These are phyloP conservation scores for Oncopeltus fasciatus DNA, from an alignment of 1,140 invertebrate species.

Conservation along the genomic window DNA sequence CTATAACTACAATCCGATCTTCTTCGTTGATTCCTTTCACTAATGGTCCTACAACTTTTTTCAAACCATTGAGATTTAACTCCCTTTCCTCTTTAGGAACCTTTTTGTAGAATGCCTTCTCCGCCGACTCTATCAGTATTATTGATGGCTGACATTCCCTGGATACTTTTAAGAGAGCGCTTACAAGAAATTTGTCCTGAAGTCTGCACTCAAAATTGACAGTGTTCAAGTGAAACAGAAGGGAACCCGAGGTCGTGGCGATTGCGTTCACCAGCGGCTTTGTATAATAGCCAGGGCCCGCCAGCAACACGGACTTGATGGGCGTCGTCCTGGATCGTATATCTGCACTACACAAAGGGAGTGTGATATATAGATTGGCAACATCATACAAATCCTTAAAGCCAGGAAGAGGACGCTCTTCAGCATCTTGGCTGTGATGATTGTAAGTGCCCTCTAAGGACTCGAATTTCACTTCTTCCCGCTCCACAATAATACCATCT, in stretches of 20 bases:
- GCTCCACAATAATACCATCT: not conserved
- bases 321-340: conserved; percentile 38
- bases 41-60: conserved; percentile 41
- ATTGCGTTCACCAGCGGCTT: conserved; percentile 41
- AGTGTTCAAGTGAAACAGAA: conserved; percentile 46
- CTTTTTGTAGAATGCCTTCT: conserved; percentile 48
- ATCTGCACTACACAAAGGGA: conserved; percentile 42
- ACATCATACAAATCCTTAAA: conserved; percentile 23
- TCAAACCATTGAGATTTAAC: conserved; percentile 37
- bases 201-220: conserved; percentile 36
- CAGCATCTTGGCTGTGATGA: not conserved
- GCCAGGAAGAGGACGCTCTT: not conserved
- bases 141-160: conserved; percentile 40
- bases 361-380: conserved; percentile 45
- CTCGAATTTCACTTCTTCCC: not conserved
- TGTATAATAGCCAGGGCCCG: conserved; percentile 41
- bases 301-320: conserved; percentile 42
- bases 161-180: conserved; percentile 32
- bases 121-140: conserved; percentile 44
- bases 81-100: conserved; percentile 30
- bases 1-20: conserved; percentile 41
- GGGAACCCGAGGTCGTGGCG: conserved; percentile 42
- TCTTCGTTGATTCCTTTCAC: conserved; percentile 44
- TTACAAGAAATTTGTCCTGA: conserved; percentile 43
- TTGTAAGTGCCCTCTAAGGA: not conserved